Percentiles rank a stretch among this genome's conserved stretches.
phyloP scores from a whole-genome alignment of 2,113 vertebrate genomes.

The Nothoprocta pentlandii region DNA sequence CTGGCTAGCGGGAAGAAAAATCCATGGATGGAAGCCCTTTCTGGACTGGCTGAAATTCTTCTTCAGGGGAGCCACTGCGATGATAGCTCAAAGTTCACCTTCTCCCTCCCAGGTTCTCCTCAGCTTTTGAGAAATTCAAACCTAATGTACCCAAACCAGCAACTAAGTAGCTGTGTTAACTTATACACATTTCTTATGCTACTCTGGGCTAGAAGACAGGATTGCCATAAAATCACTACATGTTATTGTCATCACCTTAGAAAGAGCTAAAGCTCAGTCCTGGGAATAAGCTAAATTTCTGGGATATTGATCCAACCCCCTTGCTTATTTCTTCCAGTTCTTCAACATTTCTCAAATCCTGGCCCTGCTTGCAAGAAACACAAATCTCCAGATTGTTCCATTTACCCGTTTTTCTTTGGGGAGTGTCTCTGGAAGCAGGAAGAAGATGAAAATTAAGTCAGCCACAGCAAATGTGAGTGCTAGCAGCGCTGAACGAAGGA shows the following conservation, averaged over 20 bases:
- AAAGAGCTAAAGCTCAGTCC: not conserved
- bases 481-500: slow-evolving; percentile 83
- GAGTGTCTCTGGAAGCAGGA: slow-evolving; percentile 92
- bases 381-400: not conserved
- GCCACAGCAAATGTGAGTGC: slow-evolving; percentile 84
- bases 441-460: slow-evolving; percentile 88
- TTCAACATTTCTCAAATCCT: not conserved
- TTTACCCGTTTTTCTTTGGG: slow-evolving; percentile 85
- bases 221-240: not conserved
- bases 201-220: not conserved
- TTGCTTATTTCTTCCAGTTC: not conserved
- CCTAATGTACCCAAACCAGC: not conserved
- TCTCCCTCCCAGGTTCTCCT: not conserved
- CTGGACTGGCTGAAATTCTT: not conserved
- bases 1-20: not conserved
- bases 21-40: not conserved
- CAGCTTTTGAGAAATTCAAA: not conserved
- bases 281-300: not conserved
- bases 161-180: not conserved
- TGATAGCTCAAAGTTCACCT: not conserved
- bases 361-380: not conserved
- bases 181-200: not conserved
- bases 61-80: not conserved
- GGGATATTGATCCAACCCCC: not conserved
- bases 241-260: not conserved